phyloP scores from a whole-genome alignment of 2,888 invertebrate genomes.

The Leptopilina myrica region DNA sequence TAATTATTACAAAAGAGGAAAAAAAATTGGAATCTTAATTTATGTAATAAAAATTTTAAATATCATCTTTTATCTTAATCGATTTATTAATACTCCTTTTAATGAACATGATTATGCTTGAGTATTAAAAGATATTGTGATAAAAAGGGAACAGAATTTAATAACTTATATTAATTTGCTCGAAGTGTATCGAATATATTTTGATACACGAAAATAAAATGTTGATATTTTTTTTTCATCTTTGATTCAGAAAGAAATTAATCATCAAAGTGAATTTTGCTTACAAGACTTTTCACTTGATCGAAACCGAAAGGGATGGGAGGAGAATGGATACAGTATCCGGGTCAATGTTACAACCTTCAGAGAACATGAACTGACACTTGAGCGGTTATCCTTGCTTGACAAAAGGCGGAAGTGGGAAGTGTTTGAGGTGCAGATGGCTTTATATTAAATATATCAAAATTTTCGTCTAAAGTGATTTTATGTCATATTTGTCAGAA shows the following conservation, averaged over 20 bases:
- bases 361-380: conserved; percentile 52
- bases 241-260: neutral
- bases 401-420: conserved; percentile 49
- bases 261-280: conserved; percentile 43
- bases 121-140: too few species aligned
- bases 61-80: too few species aligned
- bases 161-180: neutral
- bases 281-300: neutral
- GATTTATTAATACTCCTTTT: too few species aligned
- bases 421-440: conserved; percentile 22
- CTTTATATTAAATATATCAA: neutral
- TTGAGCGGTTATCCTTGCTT: conserved; percentile 69
- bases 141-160: too few species aligned
- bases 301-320: conserved; percentile 52
- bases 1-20: too few species aligned
- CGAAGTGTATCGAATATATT: too few species aligned
- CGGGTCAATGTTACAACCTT: conserved; percentile 72
- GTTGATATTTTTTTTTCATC: too few species aligned
- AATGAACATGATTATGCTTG: too few species aligned
- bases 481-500: neutral
- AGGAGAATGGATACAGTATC: conserved; percentile 61
- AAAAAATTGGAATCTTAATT: too few species aligned
- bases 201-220: too few species aligned
- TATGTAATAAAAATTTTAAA: too few species aligned
- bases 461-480: neutral